Conservation (phyloP, 2,888 invertebrate species). For the Sarcophaga caerulescens region DNA sequence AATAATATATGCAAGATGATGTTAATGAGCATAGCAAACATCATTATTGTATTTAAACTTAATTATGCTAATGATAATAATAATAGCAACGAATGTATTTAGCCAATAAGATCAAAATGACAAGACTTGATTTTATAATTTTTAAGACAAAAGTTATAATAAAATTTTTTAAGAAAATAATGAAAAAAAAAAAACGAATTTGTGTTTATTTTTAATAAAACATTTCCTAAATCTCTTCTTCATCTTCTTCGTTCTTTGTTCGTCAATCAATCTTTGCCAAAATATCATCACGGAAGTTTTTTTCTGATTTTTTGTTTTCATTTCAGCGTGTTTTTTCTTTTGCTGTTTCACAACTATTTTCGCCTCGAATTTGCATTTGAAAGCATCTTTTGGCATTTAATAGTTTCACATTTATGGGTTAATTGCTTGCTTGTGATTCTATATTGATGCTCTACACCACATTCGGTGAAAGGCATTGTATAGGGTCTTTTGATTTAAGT, state of each 20-base stretch:
- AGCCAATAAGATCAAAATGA: constrained; percentile 52
- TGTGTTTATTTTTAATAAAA: neutral
- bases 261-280: neutral
- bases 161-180: constrained; percentile 16
- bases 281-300: constrained; percentile 28
- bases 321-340: neutral
- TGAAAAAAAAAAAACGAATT: constrained; percentile 19
- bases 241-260: neutral
- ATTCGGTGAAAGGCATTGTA: too few species aligned
- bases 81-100: constrained; percentile 23
- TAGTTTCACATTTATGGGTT: neutral
- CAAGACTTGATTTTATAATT: constrained; percentile 61
- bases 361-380: neutral
- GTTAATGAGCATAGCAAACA: neutral
- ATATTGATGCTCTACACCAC: neutral
- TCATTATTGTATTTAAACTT: neutral
- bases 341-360: neutral
- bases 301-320: neutral
- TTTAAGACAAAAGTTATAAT: constrained; percentile 33
- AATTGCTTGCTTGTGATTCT: neutral
- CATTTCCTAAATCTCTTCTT: neutral
- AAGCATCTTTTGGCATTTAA: neutral
- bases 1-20: constrained; percentile 13
- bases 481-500: too few species aligned
- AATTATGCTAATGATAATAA: neutral